Evolutionary conservation across 1,140 invertebrate species (phyloP).

Genomic region (Hylaeus volcanicus): DNA sequence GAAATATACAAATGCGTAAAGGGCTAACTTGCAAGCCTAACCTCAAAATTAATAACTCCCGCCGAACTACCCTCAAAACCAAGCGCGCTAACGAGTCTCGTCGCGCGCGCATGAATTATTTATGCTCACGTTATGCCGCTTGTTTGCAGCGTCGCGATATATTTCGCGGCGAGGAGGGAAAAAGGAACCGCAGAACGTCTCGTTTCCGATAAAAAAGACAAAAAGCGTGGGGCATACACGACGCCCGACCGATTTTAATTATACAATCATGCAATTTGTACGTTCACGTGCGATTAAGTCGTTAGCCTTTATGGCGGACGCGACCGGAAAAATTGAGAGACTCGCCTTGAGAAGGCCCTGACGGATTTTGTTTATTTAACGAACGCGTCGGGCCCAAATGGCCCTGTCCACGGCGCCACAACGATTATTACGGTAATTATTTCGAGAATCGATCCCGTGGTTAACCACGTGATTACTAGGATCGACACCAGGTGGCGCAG

Average conservation of each 20-base stretch:
- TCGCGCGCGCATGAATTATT: constrained; percentile 39
- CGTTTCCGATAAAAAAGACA: constrained; percentile 13
- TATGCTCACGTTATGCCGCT: constrained; percentile 18
- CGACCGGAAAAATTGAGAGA: constrained; percentile 17
- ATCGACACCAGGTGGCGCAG: background rate
- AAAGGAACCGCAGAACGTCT: background rate
- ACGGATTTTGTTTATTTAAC: constrained; percentile 9
- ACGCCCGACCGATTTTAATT: constrained; percentile 24
- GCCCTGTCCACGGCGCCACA: constrained; percentile 1
- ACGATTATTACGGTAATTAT: constrained; percentile 42
- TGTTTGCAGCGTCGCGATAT: constrained; percentile 40
- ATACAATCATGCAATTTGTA: constrained; percentile 51
- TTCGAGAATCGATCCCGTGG: constrained; percentile 18
- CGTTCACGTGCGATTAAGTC: constrained; percentile 52
- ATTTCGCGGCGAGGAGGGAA: constrained; percentile 11
- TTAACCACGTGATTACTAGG: constrained; percentile 12
- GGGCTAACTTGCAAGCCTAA: too few relatives aligned
- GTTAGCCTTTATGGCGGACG: constrained; percentile 33
- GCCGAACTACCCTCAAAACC: constrained; percentile 1
- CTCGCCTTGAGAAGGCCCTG: background rate
- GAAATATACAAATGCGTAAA: too few relatives aligned
- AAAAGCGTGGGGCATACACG: constrained; percentile 6
- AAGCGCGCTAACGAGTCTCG: background rate
- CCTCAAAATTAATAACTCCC: constrained; percentile 9
- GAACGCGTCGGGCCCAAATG: background rate